Base-by-base conservation (phyloP, 2,888 invertebrate species). In the Colostygia pectinataria region DNA sequence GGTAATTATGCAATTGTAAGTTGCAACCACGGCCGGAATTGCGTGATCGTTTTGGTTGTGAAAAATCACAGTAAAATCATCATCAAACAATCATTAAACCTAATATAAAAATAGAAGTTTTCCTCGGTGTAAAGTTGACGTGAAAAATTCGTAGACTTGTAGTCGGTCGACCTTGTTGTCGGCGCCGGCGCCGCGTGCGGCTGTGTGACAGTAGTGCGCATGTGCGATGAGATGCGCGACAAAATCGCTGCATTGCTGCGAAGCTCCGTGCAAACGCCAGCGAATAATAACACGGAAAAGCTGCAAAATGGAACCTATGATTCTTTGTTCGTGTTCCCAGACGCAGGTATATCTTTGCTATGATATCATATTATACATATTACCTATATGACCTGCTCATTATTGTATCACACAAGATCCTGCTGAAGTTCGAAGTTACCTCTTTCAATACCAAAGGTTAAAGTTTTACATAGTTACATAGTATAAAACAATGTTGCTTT, bases 201-300 rank as follows among this genome's bases (percentile, higher is more conserved):
- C 38, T 45, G 38, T 46, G 37, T 61, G 54, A 60, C 58, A 58
- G 62, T 65, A 57, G 71, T 55, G 61, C 74, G 79, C 74, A 80
- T 80, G 80, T 79, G 83, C 82, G 82, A 86, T 87, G 89, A 77
- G 80, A 89, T 90, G 90, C 90, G 85, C 57, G 88, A 87, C 59
- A 86, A 83, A 79, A 77, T 88, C 59, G 70, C 85, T 63, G 76
- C 80, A 59, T 71, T 87, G 60, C 68, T 89, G 66, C 83, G 83
- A 46, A 78, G 72, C 71, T 70, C 85, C 13, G 80, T 78, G 70
- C 74, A 74, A 61, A 73, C 82, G 57, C 77, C 36, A 67, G 75
- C 65, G 75, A 72, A 54, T 54, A 62, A 44, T 71, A 70, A 66
- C 61, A 67, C 76, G 45, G 81, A 83, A 55, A 88, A 88, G 53